A percentile compares a stretch with the other conserved stretches of the same genome.
Conservation (phyloP, 2,113 vertebrate genomes). For the Alexandromys fortis region DNA sequence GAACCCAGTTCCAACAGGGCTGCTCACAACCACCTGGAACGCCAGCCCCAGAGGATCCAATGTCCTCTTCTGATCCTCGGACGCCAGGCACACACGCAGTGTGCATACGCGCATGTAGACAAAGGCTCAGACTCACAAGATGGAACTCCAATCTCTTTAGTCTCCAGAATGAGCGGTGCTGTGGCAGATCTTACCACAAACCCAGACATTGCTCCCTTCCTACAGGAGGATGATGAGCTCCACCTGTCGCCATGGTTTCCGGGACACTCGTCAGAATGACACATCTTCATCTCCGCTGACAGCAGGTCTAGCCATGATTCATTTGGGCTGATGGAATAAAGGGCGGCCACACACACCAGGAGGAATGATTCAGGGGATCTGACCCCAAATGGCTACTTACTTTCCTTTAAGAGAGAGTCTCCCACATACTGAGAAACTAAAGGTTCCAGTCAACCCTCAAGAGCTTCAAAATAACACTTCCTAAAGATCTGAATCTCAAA, state of each 20-base stretch:
- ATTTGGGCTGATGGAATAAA: background rate
- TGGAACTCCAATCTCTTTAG: background rate
- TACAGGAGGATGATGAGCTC: background rate
- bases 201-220: background rate
- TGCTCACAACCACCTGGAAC: background rate
- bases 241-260: background rate
- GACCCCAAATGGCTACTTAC: background rate
- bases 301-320: background rate
- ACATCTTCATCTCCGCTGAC: background rate
- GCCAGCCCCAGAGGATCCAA: background rate
- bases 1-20: background rate
- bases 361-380: background rate
- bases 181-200: background rate
- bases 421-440: background rate
- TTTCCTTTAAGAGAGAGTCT: background rate
- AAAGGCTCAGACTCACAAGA: background rate
- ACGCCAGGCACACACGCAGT: background rate
- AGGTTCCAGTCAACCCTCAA: background rate
- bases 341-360: background rate
- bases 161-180: background rate
- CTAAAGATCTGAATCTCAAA: constrained; percentile 28
- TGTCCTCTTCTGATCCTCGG: background rate
- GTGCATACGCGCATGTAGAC: background rate
- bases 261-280: background rate
- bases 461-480: constrained; percentile 2